Conservation (phyloP, 2,113 vertebrate genomes). For the Tauraco erythrolophus region DNA sequence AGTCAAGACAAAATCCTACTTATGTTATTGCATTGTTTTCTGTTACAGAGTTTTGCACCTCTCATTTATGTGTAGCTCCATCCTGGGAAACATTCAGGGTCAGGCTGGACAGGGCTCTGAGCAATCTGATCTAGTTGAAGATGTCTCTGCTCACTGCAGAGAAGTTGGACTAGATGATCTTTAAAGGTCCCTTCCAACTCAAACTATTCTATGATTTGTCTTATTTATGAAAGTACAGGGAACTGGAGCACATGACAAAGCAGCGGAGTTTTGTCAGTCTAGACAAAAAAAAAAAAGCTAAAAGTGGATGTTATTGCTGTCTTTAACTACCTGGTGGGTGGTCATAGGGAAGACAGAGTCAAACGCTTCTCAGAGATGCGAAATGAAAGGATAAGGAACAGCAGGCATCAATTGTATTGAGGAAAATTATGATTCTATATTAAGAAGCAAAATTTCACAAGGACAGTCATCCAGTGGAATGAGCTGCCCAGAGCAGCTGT, state of each 20-base stretch:
- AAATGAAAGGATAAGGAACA: background rate
- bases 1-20: background rate
- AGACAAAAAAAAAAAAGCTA: background rate
- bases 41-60: background rate
- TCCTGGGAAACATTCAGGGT: too few species aligned
- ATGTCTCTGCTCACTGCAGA: too few species aligned
- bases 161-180: too few species aligned
- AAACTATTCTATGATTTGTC: background rate
- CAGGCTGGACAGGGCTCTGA: too few species aligned
- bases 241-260: background rate
- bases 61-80: background rate
- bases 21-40: background rate
- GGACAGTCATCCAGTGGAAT: background rate
- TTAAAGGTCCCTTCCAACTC: too few species aligned
- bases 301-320: background rate
- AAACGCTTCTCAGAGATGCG: background rate
- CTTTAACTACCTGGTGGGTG: background rate
- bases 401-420: background rate
- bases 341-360: background rate
- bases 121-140: too few species aligned
- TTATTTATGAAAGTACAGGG: background rate
- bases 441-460: background rate
- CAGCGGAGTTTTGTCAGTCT: background rate
- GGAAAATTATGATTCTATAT: background rate
- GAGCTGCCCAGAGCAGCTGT: background rate